Conservation (phyloP, 1,140 invertebrate species). For the Diuraphis noxia region DNA sequence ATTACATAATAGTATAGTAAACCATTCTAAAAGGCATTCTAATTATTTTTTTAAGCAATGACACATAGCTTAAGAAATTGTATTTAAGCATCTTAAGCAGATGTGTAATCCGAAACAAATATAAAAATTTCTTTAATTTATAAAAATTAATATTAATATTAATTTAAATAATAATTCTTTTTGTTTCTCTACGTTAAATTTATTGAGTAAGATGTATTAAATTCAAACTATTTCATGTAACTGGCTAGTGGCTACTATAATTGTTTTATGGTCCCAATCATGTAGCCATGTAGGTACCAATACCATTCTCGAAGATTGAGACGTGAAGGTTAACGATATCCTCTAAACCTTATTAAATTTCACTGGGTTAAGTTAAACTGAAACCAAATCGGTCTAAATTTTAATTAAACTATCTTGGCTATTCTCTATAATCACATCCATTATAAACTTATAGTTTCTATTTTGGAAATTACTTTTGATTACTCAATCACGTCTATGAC, state of each 20-base stretch:
- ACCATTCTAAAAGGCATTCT: background rate
- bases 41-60: background rate
- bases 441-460: background rate
- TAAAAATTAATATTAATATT: too few relatives aligned
- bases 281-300: too few relatives aligned
- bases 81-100: too few relatives aligned
- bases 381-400: background rate
- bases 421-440: background rate
- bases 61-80: too few relatives aligned
- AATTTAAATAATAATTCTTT: background rate
- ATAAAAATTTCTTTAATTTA: too few relatives aligned
- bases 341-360: background rate
- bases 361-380: background rate
- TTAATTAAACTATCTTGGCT: background rate
- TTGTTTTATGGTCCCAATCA: background rate
- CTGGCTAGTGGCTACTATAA: background rate
- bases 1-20: background rate
- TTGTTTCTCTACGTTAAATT: background rate
- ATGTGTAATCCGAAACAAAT: background rate
- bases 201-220: background rate
- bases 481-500: background rate
- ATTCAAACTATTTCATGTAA: background rate
- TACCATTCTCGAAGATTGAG: background rate
- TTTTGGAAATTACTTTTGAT: background rate
- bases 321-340: background rate